These are phyloP conservation scores for Tachysurus vachellii DNA, from an alignment of 2,113 vertebrate species.

Conservation along the genomic window DNA sequence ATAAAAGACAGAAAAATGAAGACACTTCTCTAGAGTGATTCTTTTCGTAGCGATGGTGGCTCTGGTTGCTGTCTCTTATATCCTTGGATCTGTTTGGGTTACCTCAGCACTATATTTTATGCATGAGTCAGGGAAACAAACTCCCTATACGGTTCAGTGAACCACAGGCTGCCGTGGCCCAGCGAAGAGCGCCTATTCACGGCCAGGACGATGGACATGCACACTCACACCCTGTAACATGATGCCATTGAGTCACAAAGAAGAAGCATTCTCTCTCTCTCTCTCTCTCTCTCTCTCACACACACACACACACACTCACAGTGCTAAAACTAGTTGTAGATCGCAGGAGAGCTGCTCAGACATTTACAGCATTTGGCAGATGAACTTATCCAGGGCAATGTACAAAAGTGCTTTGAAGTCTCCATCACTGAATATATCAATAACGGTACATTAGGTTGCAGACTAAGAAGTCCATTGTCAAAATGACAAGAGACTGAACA, in stretches of 20 bases:
- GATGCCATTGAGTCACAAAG: constrained; percentile 55
- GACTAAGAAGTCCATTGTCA: no score
- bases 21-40: neutral
- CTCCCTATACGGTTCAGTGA: constrained; percentile 68
- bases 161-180: constrained; percentile 37
- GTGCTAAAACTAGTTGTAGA: neutral
- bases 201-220: constrained; percentile 47
- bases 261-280: neutral
- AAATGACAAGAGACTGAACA: no score
- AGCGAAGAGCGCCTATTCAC: constrained; percentile 54
- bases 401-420: no score
- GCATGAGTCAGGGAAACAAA: constrained; percentile 82
- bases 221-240: constrained; percentile 58
- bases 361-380: no score
- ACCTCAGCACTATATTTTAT: constrained; percentile 84
- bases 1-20: neutral
- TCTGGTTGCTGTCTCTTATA: constrained; percentile 57
- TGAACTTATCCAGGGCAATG: no score
- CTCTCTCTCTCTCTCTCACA: neutral
- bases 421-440: no score
- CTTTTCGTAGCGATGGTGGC: constrained; percentile 4
- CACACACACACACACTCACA: neutral
- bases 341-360: neutral
- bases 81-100: constrained; percentile 54
- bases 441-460: no score